Evolutionary conservation across 1,140 invertebrate species (phyloP).

Genomic region (Steinernema feltiae): DNA sequence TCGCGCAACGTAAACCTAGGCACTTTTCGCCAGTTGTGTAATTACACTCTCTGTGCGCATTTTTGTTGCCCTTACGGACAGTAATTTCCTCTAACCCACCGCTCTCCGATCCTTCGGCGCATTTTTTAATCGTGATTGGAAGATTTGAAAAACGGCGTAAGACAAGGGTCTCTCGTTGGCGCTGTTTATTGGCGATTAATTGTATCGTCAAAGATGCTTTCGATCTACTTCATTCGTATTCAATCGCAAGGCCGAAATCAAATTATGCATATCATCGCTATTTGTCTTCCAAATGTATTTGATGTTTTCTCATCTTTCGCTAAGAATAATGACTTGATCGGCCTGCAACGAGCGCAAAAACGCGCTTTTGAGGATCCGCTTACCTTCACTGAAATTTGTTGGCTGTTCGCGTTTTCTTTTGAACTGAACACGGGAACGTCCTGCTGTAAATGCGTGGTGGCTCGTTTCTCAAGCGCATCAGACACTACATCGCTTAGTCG

Average conservation of each 20-base stretch:
- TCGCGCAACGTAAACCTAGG: slow-evolving; percentile 13
- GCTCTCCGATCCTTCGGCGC: not conserved
- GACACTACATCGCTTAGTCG: not conserved
- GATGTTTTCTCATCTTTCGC: no score
- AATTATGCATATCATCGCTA: no score
- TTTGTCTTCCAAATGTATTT: no score
- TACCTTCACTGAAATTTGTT: not conserved
- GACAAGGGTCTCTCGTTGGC: not conserved
- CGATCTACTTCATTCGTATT: not conserved
- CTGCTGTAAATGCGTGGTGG: not conserved
- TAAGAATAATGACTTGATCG: no score
- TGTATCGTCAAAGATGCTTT: not conserved
- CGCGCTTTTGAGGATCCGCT: not conserved
- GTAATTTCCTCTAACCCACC: not conserved
- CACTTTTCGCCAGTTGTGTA: not conserved
- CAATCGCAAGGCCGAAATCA: not conserved
- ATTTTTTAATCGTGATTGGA: no score
- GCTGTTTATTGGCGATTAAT: not conserved
- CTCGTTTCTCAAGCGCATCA: not conserved
- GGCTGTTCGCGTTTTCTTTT: not conserved
- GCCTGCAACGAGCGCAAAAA: no score
- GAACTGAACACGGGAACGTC: not conserved
- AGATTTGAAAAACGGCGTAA: no score
- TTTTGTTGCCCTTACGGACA: not conserved
- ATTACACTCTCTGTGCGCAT: not conserved